Evolutionary conservation across 2,113 vertebrate genomes (phyloP).

Genomic region (Pangasianodon hypophthalmus): DNA sequence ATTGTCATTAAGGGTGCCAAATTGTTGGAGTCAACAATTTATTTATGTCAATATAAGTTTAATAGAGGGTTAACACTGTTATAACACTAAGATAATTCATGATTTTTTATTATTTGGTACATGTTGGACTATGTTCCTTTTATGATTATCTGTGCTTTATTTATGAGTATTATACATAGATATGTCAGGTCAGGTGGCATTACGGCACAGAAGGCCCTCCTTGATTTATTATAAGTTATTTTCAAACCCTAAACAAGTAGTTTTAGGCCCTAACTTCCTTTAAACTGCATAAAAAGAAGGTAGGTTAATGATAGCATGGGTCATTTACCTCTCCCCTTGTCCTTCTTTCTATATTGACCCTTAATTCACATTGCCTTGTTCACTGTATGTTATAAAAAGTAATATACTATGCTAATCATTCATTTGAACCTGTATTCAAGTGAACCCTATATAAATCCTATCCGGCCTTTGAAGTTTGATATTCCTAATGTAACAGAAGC

Average conservation of each 20-base stretch:
- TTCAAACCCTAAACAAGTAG: background rate
- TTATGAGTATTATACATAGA: background rate
- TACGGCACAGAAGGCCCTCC: background rate
- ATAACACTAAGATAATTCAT: background rate
- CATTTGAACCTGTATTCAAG: background rate
- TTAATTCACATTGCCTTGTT: background rate
- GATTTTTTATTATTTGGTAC: background rate
- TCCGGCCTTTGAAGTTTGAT: background rate
- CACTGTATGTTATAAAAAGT: background rate
- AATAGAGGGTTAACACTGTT: background rate
- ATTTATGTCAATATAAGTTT: background rate
- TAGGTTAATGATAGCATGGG: background rate
- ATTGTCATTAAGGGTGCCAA: background rate
- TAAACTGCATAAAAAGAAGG: background rate
- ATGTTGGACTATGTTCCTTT: background rate
- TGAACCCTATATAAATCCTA: background rate
- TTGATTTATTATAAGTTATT: background rate
- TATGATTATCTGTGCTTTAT: background rate
- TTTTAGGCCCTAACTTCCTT: background rate
- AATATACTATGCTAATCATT: background rate
- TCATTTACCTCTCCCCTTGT: background rate
- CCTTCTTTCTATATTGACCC: background rate
- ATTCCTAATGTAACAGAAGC: constrained; percentile 13
- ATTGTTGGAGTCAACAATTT: background rate
- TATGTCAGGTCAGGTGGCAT: background rate